Evolutionary conservation across 2,113 vertebrate genomes (phyloP).

Genomic region (Ptilonorhynchus violaceus): DNA sequence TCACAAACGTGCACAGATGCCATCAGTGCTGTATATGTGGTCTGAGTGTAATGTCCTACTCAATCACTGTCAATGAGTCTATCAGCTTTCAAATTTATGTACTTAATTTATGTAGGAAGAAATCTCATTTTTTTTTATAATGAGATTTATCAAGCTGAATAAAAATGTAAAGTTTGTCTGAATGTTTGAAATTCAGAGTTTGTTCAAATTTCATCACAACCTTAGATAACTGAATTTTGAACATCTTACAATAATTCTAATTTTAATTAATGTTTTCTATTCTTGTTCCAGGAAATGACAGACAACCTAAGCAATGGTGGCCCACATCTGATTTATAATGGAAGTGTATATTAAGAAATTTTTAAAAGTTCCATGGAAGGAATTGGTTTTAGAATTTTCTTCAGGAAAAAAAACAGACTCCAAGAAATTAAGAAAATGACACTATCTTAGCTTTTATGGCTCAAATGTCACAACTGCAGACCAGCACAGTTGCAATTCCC

Average conservation of each 20-base stretch:
- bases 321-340: conserved; percentile 90
- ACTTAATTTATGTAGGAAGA: conserved; percentile 7
- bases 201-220: not conserved
- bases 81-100: not conserved
- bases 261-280: conserved; percentile 57
- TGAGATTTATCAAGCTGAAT: not conserved
- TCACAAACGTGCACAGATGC: not conserved
- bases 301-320: conserved; percentile 93
- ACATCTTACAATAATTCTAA: not conserved
- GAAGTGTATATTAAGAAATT: conserved; percentile 75
- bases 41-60: not conserved
- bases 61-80: not conserved
- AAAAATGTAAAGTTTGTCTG: not conserved
- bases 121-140: not conserved
- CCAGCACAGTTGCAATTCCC: conserved; percentile 41
- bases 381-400: conserved; percentile 53
- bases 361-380: conserved; percentile 28
- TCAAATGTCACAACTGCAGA: conserved; percentile 5
- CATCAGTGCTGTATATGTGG: not conserved
- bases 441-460: conserved; percentile 43
- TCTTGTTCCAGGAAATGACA: conserved; percentile 86
- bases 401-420: conserved; percentile 24
- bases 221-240: conserved; percentile 2
- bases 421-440: conserved; percentile 41
- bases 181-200: not conserved